A percentile compares a stretch with the other conserved stretches of the same genome.
Evolutionary conservation across 1,140 invertebrate genomes (phyloP).

Genomic region (Paracyclopina nana): DNA sequence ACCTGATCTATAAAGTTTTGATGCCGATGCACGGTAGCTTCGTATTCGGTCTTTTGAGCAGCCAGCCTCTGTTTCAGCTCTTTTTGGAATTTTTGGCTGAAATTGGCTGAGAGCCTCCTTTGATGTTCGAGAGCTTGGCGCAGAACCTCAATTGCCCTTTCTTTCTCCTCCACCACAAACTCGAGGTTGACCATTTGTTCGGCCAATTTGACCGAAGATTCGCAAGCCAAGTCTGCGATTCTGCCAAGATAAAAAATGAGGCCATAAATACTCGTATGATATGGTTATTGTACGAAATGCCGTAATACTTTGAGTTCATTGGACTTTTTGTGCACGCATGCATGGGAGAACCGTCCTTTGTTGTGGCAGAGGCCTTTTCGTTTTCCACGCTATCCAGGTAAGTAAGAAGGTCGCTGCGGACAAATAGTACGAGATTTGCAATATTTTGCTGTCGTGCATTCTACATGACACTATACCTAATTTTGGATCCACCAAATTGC

Average conservation of each 20-base stretch:
- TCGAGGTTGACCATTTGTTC: neutral
- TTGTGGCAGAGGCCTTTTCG: neutral
- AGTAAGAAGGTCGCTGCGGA: neutral
- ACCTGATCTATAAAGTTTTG: conserved; percentile 10
- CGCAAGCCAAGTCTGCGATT: neutral
- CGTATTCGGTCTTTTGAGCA: conserved; percentile 2
- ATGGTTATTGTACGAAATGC: neutral
- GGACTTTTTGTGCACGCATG: neutral
- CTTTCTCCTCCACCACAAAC: neutral
- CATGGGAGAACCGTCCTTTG: neutral
- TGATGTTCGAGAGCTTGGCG: neutral
- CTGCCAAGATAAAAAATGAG: neutral
- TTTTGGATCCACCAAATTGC: neutral
- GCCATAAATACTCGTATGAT: neutral
- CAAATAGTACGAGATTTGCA: too few species aligned
- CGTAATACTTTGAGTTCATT: neutral
- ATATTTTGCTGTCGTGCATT: neutral
- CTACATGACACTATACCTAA: neutral
- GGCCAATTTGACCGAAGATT: neutral
- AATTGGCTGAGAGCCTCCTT: neutral
- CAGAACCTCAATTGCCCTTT: neutral
- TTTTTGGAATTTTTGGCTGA: conserved; percentile 1
- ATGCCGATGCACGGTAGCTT: neutral
- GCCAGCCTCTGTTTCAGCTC: neutral
- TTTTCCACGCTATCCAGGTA: neutral